Evolutionary conservation across 2,888 invertebrate species (phyloP).

Genomic region (Caenorhabditis zanzibari): DNA sequence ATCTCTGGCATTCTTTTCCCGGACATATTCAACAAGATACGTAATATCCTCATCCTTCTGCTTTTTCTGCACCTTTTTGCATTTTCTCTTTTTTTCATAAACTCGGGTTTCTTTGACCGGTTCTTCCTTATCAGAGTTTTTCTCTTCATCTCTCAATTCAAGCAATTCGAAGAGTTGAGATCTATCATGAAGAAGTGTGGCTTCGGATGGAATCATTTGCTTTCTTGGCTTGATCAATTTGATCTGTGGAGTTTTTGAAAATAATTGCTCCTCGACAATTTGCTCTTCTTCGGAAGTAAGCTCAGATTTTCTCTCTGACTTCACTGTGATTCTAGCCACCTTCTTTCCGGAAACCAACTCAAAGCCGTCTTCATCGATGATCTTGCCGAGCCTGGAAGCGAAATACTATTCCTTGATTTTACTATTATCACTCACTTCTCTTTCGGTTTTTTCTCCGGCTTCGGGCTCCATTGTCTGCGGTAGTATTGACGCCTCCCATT

Average conservation of each 20-base stretch:
- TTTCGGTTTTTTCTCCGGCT: background rate
- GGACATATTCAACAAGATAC: no score
- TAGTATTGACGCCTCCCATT: background rate
- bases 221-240: background rate
- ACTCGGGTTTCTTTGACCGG: no score
- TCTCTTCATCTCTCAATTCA: no score
- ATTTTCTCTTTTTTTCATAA: no score
- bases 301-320: background rate
- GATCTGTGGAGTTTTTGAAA: background rate
- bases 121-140: no score
- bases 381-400: background rate
- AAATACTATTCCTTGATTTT: no score
- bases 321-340: background rate
- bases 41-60: no score
- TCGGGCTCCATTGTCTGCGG: background rate
- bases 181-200: background rate
- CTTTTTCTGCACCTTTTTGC: no score
- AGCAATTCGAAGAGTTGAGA: no score
- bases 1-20: no score
- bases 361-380: slow-evolving; percentile 34
- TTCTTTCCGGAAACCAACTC: slow-evolving; percentile 13
- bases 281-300: background rate
- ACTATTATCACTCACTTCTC: slow-evolving; percentile 17
- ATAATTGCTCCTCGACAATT: background rate
- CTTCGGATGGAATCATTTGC: background rate